Conservation (phyloP, 2,113 vertebrate genomes). For the Antennarius striatus region DNA sequence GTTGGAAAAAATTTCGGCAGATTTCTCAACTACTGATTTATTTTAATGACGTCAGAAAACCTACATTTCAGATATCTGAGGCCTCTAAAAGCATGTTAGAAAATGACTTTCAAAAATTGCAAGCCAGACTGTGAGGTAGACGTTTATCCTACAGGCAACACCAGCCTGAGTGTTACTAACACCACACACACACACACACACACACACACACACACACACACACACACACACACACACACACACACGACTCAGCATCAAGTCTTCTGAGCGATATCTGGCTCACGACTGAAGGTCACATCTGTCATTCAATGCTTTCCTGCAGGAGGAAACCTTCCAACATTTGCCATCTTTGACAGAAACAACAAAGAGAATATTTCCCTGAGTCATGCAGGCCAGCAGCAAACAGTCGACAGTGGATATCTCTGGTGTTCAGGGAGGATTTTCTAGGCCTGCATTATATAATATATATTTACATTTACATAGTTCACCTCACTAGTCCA, state of each 20-base stretch:
- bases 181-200: slow-evolving; percentile 1
- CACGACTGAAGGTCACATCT: slow-evolving; percentile 39
- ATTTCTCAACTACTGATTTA: no score
- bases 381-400: slow-evolving; percentile 39
- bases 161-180: slow-evolving; percentile 37
- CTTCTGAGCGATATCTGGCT: slow-evolving; percentile 39
- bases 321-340: slow-evolving; percentile 42
- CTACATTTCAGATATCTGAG: no score
- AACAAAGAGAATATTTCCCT: slow-evolving; percentile 44
- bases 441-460: not conserved
- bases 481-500: not conserved
- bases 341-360: slow-evolving; percentile 31
- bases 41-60: no score
- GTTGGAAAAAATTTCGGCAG: no score
- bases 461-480: slow-evolving; percentile 21
- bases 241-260: slow-evolving; percentile 23
- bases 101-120: slow-evolving; percentile 8
- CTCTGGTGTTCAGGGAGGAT: not conserved
- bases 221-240: not conserved
- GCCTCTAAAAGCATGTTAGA: not conserved
- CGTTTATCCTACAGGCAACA: slow-evolving; percentile 44
- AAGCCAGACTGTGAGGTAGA: slow-evolving; percentile 31
- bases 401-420: not conserved
- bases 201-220: not conserved
- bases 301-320: slow-evolving; percentile 32